phyloP scores from a whole-genome alignment of 2,888 invertebrate genomes.

The Drosophila quinaria region DNA sequence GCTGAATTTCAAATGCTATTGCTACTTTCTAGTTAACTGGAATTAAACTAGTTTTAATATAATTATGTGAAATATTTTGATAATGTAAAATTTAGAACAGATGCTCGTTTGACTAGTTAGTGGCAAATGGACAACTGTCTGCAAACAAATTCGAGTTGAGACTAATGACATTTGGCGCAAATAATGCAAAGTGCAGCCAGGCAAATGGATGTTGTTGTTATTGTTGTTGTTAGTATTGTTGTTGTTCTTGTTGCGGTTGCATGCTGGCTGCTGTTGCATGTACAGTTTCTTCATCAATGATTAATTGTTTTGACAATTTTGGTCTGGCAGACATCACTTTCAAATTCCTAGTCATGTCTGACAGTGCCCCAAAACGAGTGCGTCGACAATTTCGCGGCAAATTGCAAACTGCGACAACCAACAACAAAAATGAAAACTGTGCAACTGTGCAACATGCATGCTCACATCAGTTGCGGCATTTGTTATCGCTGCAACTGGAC shows the following conservation, averaged over 20 bases:
- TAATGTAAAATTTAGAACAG: slow-evolving; percentile 39
- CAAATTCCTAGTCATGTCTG: slow-evolving; percentile 52
- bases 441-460: slow-evolving; percentile 30
- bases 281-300: slow-evolving; percentile 80
- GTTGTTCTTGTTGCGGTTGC: slow-evolving; percentile 24
- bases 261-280: slow-evolving; percentile 30
- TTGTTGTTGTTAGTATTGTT: slow-evolving; percentile 4
- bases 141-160: slow-evolving; percentile 21
- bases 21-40: slow-evolving; percentile 8
- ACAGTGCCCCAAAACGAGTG: slow-evolving; percentile 40
- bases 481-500: slow-evolving; percentile 36
- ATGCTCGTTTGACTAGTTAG: slow-evolving; percentile 20
- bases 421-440: neutral
- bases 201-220: neutral
- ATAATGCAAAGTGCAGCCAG: slow-evolving; percentile 51
- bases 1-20: slow-evolving; percentile 4
- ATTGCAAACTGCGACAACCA: slow-evolving; percentile 35
- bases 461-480: slow-evolving; percentile 39
- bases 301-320: slow-evolving; percentile 81
- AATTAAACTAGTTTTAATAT: slow-evolving; percentile 39
- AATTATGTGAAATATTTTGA: slow-evolving; percentile 35
- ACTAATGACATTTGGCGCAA: slow-evolving; percentile 64
- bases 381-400: slow-evolving; percentile 47
- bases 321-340: slow-evolving; percentile 61
- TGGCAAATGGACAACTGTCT: slow-evolving; percentile 31